Base-by-base conservation (phyloP, 1,140 invertebrate genomes). In the Zaprionus ghesquierei region DNA sequence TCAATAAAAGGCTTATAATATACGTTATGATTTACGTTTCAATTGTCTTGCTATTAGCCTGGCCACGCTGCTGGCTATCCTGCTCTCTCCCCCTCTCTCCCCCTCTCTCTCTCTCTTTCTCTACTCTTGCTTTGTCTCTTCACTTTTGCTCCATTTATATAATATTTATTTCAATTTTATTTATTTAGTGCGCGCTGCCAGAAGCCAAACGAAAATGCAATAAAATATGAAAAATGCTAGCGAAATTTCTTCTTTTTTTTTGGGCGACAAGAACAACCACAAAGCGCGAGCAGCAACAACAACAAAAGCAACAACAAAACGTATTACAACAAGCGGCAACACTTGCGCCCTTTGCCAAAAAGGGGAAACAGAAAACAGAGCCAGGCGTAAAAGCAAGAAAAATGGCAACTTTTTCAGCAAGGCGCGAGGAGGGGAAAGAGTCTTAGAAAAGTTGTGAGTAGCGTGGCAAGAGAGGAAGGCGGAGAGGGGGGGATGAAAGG, bases 101-200 rank as follows among this genome's bases (percentile, higher is more conserved):
- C 12, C 15, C 10, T 62, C 20, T 25, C 38, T 27, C 6, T 5
- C 27, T 29, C 41, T 25, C 27, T 35, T 15, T 35, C 27, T 49
- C 18, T n/a, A 25, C 31, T 23, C 12, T 62, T 22, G 13, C 35
- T 55, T 31, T 41, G 18, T 20, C 25, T 23, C 18, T 35, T 12
- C 41, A 46, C 46, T 61, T 81, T 69, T 75, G 82, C 78, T 78
- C 49, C 75, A 87, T 81, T 86, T 87, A 87, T 87, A 73, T 86
- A 78, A 81, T 86, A 87, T 81, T 81, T 87, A 86, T 86, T 81
- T 81, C 82, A 81, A 79, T 87, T 87, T 86, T 81, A 86, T 79
- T 81, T 86, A 87, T 81, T 87, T 81, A 87, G 51, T 74, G 56
- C 69, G 49, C 25, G 63, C 53, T 22, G 58, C 33, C 41, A 54